Evolutionary conservation across 2,888 invertebrate species (phyloP), one percentile per base, ranked within the genome.

Genomic region (Pseudococcus jackbeardsleyi): DNA sequence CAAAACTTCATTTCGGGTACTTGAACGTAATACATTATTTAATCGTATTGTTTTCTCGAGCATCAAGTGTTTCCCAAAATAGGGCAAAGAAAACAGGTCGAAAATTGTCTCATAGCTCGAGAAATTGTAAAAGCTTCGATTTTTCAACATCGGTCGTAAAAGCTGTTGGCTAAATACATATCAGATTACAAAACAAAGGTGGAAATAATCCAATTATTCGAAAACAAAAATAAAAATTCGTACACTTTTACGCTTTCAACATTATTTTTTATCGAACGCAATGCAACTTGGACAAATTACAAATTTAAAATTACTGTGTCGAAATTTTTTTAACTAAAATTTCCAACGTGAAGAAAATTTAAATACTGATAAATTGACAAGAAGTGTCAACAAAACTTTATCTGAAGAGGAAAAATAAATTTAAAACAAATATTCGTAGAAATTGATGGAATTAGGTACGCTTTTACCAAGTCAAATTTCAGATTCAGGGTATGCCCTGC

Each of bases 1-100:
- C 39, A 79, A 79, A 42, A 79, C 46, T 79, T 79, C 79, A n/a
- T n/a, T 39, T 79, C 42, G 19, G 33, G 79, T 79, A 79, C 79
- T 19, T 42, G n/a, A 42, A 79, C 5, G n/a, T 46, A 33, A 59
- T 59, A 59, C 50, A 59, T 72, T 33, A 42, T 79, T 79, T 79
- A 79, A 79, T 79, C 42, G 42, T 19, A 79, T 79, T 79, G 79
- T 79, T 46, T 79, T 79, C 42, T 79, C 79, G 39, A 3, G 33
- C 46, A 79, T 42, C 79, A 12, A 79, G 79, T 79, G 79, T 7
- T 79, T 42, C 42, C 19, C 79, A 42, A 79, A 79, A 42, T 79
- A n/a, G 79, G n/a, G 79, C 64, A 11, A 22, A 22, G 22, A 12
- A 11, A 33, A 33, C 68, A 72, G 33, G 7, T 5, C 33, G 12